Evolutionary conservation across 2,888 invertebrate genomes (phyloP).

Genomic region (Corbicula japonica): DNA sequence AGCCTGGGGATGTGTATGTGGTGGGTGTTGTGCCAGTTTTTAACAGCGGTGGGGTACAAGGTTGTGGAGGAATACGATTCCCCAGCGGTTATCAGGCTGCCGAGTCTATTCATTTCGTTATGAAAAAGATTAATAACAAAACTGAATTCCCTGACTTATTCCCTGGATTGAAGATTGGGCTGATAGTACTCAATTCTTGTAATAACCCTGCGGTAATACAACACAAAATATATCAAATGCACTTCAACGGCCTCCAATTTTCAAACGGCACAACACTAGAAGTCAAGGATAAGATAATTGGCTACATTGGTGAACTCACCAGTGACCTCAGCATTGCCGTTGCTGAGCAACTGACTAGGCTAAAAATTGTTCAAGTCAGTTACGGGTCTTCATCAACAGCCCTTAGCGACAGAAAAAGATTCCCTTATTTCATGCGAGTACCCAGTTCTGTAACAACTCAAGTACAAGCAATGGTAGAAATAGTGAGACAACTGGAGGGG

Average conservation of each 20-base stretch:
- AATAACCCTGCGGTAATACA: slow-evolving; percentile 50
- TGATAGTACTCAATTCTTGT: slow-evolving; percentile 57
- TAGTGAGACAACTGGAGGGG: slow-evolving; percentile 44
- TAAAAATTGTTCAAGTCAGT: slow-evolving; percentile 53
- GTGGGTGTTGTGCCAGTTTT: slow-evolving; percentile 56
- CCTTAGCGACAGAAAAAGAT: slow-evolving; percentile 52
- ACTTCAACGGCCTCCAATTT: slow-evolving; percentile 27
- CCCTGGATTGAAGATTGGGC: slow-evolving; percentile 45
- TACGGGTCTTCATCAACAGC: slow-evolving; percentile 56
- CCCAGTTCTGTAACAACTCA: slow-evolving; percentile 61
- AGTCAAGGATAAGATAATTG: slow-evolving; percentile 43
- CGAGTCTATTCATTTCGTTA: slow-evolving; percentile 53
- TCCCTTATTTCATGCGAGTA: slow-evolving; percentile 63
- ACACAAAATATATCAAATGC: slow-evolving; percentile 42
- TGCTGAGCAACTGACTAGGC: slow-evolving; percentile 34
- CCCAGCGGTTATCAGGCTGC: slow-evolving; percentile 44
- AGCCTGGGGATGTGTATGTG: slow-evolving; percentile 58
- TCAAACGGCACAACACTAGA: slow-evolving; percentile 16
- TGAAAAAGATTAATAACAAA: slow-evolving; percentile 38
- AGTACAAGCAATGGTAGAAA: slow-evolving; percentile 53
- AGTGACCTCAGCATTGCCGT: slow-evolving; percentile 54
- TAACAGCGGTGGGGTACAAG: slow-evolving; percentile 22
- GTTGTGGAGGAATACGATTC: slow-evolving; percentile 47
- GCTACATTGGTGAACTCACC: slow-evolving; percentile 56
- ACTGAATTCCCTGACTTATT: slow-evolving; percentile 26